Conservation (phyloP, 2,113 vertebrate species). For the Uria lomvia region DNA sequence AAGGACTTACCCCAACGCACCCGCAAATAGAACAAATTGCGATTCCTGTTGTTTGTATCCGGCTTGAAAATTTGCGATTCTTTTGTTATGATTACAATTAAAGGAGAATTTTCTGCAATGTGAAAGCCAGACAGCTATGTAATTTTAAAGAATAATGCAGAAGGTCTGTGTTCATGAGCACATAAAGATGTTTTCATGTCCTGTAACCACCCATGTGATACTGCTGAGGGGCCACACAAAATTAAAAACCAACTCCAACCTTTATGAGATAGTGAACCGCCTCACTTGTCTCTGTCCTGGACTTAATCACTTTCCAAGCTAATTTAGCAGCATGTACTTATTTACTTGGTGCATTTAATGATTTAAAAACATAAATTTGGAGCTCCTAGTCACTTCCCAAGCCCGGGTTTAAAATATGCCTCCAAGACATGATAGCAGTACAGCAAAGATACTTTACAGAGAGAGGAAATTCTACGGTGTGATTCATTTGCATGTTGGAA, state of each 20-base stretch:
- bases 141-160: background rate
- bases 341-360: background rate
- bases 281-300: background rate
- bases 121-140: background rate
- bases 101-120: background rate
- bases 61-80: background rate
- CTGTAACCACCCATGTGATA: background rate
- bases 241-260: background rate
- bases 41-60: background rate
- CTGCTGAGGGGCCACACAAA: background rate
- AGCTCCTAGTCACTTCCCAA: background rate
- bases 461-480: background rate
- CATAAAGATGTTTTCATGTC: background rate
- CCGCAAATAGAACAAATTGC: background rate
- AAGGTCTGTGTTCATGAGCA: background rate
- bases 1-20: background rate
- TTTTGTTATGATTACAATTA: background rate
- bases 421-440: background rate
- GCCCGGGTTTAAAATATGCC: background rate
- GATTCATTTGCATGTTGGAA: slow-evolving; percentile 12
- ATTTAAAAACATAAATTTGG: background rate
- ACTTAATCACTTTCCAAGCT: background rate
- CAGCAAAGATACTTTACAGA: background rate
- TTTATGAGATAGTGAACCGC: background rate
- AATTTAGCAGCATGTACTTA: background rate